Percentiles rank a stretch among this genome's conserved stretches.
Conservation (phyloP, 2,113 vertebrate species). For the Probosciger aterrimus region DNA sequence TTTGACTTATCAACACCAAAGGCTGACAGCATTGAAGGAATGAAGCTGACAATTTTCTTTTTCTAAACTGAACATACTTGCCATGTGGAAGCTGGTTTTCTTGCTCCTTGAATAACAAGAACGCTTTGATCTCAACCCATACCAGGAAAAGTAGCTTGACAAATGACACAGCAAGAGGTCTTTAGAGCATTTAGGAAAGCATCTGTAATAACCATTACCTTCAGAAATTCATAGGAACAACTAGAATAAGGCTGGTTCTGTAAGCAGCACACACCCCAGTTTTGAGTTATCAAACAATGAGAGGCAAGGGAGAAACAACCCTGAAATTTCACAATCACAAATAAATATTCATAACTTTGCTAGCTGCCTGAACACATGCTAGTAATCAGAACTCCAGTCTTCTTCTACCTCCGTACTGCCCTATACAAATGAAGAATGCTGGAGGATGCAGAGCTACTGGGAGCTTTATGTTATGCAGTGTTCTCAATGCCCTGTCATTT, state of each 20-base stretch:
- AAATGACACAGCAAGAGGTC: neutral
- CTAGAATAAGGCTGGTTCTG: neutral
- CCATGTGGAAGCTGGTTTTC: neutral
- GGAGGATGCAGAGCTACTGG: neutral
- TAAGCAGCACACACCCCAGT: neutral
- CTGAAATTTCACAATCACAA: neutral
- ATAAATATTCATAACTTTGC: neutral
- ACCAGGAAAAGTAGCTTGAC: neutral
- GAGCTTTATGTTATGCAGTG: neutral
- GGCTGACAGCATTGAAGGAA: neutral
- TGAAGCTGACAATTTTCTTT: neutral
- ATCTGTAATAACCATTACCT: neutral
- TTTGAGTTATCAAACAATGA: neutral
- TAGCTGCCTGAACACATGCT: neutral
- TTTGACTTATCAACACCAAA: neutral
- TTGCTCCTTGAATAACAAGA: neutral
- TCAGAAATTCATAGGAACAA: neutral
- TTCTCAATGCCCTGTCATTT: neutral
- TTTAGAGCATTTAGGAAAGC: neutral
- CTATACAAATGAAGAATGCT: neutral
- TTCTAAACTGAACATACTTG: neutral
- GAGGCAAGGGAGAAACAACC: neutral
- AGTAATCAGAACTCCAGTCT: neutral
- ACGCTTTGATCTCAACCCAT: neutral
- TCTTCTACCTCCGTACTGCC: neutral